Conservation (phyloP, 2,113 vertebrate species). For the Gopherus evgoodei region DNA sequence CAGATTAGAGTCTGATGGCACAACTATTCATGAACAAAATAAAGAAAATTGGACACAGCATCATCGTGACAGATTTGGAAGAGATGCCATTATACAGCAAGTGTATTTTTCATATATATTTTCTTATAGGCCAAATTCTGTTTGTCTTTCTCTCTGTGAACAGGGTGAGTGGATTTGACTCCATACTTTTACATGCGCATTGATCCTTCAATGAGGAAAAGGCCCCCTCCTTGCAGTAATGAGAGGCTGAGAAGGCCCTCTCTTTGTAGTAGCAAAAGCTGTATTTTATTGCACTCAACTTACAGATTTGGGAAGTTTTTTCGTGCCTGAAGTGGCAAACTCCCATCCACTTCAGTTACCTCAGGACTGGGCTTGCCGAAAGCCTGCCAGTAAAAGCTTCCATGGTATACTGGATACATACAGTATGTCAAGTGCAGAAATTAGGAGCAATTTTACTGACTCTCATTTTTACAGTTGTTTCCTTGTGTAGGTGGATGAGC, state of each 20-base stretch:
- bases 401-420: background rate
- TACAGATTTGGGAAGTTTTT: background rate
- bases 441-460: constrained; percentile 27
- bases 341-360: background rate
- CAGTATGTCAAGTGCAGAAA: background rate
- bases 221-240: background rate
- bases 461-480: constrained; percentile 37
- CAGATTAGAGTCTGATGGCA: background rate
- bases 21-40: background rate
- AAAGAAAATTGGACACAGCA: background rate
- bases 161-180: background rate
- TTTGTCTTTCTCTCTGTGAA: background rate
- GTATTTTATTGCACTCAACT: background rate
- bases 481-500: constrained; percentile 58
- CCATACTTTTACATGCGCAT: background rate
- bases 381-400: background rate
- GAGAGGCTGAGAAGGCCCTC: accelerated
- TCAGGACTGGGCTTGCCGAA: accelerated
- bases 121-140: background rate
- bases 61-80: background rate
- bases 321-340: background rate
- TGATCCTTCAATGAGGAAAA: background rate
- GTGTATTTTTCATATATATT: background rate
- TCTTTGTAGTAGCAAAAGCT: accelerated
- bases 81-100: background rate